phyloP scores from a whole-genome alignment of 1,140 invertebrate species.

The Drosophila pachea region DNA sequence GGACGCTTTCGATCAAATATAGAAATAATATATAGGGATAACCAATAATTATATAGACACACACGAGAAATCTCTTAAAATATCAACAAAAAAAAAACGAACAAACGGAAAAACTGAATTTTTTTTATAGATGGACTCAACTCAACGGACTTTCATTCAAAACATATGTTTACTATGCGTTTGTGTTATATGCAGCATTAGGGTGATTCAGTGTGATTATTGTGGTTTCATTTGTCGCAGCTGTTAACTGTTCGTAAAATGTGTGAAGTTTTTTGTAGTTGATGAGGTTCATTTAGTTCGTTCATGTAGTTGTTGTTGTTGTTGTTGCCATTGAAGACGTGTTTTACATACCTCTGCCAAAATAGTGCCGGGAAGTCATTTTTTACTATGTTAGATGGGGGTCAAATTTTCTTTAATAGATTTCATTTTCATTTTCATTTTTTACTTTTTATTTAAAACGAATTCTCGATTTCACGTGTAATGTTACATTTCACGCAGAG shows the following conservation, averaged over 20 bases:
- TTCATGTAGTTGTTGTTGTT: slow-evolving; percentile 20
- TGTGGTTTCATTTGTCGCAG: slow-evolving; percentile 1
- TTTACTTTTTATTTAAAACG: slow-evolving; percentile 9
- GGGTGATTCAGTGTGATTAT: slow-evolving; percentile 49
- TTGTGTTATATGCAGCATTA: slow-evolving; percentile 43
- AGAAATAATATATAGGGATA: slow-evolving; percentile 25
- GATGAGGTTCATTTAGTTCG: slow-evolving; percentile 12
- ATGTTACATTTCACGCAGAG: slow-evolving; percentile 28
- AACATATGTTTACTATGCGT: slow-evolving; percentile 32
- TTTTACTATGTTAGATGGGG: slow-evolving; percentile 69
- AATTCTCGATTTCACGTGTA: slow-evolving; percentile 19
- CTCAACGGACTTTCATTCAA: slow-evolving; percentile 37
- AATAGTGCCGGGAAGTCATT: slow-evolving; percentile 79
- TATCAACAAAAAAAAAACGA: slow-evolving; percentile 8
- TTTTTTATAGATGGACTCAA: slow-evolving; percentile 5
- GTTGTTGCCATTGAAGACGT: slow-evolving; percentile 49
- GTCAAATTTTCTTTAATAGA: slow-evolving; percentile 27
- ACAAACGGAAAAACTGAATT: slow-evolving; percentile 1
- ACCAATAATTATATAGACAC: slow-evolving; percentile 23
- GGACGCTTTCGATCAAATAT: slow-evolving; percentile 59
- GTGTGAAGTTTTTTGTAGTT: neutral
- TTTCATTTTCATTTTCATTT: slow-evolving; percentile 34
- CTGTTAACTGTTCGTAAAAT: slow-evolving; percentile 2
- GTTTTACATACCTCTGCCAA: slow-evolving; percentile 79
- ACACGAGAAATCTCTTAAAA: slow-evolving; percentile 36